phyloP scores from a whole-genome alignment of 2,113 vertebrate species.

The Aptenodytes patagonicus region DNA sequence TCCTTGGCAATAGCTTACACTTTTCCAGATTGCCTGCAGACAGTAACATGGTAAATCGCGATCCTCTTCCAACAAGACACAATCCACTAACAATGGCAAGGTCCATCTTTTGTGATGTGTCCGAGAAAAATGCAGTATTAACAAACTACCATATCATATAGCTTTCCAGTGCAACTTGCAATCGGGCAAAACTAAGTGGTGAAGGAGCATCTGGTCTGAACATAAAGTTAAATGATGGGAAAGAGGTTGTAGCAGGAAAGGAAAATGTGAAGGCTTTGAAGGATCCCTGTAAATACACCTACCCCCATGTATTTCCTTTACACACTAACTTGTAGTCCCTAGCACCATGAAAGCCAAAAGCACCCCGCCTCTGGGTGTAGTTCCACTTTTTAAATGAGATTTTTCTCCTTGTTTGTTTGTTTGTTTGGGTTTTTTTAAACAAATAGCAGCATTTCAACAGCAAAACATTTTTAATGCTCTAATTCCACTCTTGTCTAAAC shows the following conservation, averaged over 20 bases:
- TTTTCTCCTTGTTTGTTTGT: neutral
- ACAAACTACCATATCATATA: neutral
- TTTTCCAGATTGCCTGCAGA: neutral
- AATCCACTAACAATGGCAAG: accelerated
- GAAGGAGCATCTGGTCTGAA: neutral
- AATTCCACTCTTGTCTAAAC: neutral
- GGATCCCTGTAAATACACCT: neutral
- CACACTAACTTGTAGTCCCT: neutral
- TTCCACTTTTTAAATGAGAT: neutral
- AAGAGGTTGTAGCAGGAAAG: neutral
- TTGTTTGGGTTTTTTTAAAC: neutral
- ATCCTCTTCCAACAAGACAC: neutral
- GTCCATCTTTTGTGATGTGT: neutral
- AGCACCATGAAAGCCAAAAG: neutral
- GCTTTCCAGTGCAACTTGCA: neutral
- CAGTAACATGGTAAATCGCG: neutral
- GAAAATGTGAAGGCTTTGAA: neutral
- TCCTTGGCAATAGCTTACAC: neutral
- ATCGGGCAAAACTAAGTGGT: neutral
- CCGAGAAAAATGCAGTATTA: neutral
- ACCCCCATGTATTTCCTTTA: neutral
- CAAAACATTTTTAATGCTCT: neutral
- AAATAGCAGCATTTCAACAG: neutral
- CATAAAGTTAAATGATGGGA: neutral
- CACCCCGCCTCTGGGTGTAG: neutral